Evolutionary conservation across 2,888 invertebrate genomes (phyloP), one percentile per base, ranked within the genome.

Genomic region (Anoplius nigerrimus): DNA sequence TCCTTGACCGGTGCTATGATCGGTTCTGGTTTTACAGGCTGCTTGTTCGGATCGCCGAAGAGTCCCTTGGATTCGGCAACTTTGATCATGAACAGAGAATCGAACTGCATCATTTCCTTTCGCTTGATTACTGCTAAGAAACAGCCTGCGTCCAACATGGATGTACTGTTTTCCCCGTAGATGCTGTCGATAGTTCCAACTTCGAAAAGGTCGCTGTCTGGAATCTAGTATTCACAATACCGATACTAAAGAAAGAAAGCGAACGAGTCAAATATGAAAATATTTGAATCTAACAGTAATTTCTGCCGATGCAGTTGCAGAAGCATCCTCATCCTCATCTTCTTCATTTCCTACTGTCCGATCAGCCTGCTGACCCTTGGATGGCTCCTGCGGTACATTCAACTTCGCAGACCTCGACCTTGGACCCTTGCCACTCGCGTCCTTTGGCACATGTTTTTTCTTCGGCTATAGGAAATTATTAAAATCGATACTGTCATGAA

Each of bases 41-140:
- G 76, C 15, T 79, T 83, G 2, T 81, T 76, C 0, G 82, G 74
- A 52, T 89, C 90, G 1, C 94, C 95, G 86, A 96, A 96, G 72
- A 96, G 88, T 0, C 95, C 95, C 68, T 95, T 91, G 48, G 93
- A 91, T 88, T 95, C 95, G 2, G 96, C 95, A 89, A 95, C 94
- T 80, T 93, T 92, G 77, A 96, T 96, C 92, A 96, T 94, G 86
- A 94, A 95, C 87, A 95, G 93, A 4, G 95, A 94, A 87, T 96
- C 94, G 81, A 95, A 91, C 51, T 93, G 92, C 62, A 94, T 94
- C 80, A 95, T 91, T 89, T 94, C 92, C 92, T 94, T 94, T 78
- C 94, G 90, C 83, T 92, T 93, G 63, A 94, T 90, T 8, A 93
- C 89, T 2, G 93, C 92, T 54, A 94, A 89, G 82, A 91, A 94